phyloP scores from a whole-genome alignment of 2,888 invertebrate genomes.

The Eupithecia abbreviata region DNA sequence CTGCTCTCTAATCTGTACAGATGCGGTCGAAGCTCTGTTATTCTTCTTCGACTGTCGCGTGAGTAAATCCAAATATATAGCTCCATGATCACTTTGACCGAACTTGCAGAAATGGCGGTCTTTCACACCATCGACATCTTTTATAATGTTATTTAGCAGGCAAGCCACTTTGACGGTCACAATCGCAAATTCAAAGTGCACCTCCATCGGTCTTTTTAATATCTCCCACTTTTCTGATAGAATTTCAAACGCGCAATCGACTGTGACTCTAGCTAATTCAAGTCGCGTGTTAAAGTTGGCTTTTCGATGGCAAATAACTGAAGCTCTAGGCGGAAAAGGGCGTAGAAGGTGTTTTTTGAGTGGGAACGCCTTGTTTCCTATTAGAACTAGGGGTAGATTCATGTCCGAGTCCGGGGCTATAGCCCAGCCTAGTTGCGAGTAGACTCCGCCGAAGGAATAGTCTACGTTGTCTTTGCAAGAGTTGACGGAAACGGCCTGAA shows the following conservation, averaged over 20 bases:
- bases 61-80: constrained; percentile 35
- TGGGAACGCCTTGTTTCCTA: constrained; percentile 46
- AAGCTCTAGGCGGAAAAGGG: constrained; percentile 38
- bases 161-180: constrained; percentile 39
- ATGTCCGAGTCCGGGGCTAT: constrained; percentile 37
- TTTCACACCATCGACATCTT: constrained; percentile 36
- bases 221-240: constrained; percentile 49
- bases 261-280: constrained; percentile 37
- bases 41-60: constrained; percentile 29
- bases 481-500: constrained; percentile 26
- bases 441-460: constrained; percentile 25
- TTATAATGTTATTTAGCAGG: constrained; percentile 44
- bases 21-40: constrained; percentile 28
- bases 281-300: constrained; percentile 40
- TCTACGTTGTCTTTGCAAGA: constrained; percentile 20
- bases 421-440: constrained; percentile 34
- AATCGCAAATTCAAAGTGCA: constrained; percentile 30
- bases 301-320: constrained; percentile 24
- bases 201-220: constrained; percentile 35
- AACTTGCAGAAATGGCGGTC: constrained; percentile 38
- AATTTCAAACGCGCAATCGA: constrained; percentile 47
- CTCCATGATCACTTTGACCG: constrained; percentile 35
- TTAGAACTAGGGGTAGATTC: constrained; percentile 40
- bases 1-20: constrained; percentile 33
- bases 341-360: constrained; percentile 41